Evolutionary conservation across 2,113 vertebrate genomes (phyloP).

Genomic region (Notarius quadriscutis): DNA sequence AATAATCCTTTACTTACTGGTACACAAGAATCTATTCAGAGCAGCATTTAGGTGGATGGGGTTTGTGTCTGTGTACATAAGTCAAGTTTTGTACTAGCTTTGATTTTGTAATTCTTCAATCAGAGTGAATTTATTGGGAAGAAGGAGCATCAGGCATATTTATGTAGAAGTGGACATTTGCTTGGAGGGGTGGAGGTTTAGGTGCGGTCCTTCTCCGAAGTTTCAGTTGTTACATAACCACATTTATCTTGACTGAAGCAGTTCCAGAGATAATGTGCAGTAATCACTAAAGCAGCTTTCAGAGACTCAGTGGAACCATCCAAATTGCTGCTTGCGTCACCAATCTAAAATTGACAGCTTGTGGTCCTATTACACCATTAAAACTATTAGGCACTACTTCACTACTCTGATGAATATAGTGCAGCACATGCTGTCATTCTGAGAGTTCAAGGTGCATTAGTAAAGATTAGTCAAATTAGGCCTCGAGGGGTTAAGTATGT

Average conservation of each 20-base stretch:
- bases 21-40: conserved; percentile 17
- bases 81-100: conserved; percentile 9
- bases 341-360: neutral
- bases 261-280: conserved; percentile 32
- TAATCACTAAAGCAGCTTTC: neutral
- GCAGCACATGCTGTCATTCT: neutral
- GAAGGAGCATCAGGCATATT: conserved; percentile 31
- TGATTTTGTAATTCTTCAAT: conserved; percentile 26
- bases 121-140: conserved; percentile 19
- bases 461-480: neutral
- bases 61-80: neutral
- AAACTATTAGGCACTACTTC: neutral
- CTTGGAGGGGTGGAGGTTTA: conserved; percentile 29
- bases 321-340: neutral
- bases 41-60: neutral
- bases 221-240: conserved; percentile 19
- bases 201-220: conserved; percentile 24
- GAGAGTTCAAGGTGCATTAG: neutral
- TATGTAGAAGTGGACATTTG: conserved; percentile 32
- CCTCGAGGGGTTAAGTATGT: neutral
- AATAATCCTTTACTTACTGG: conserved; percentile 18
- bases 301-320: neutral
- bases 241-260: conserved; percentile 33
- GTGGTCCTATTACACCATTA: neutral
- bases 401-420: neutral